phyloP scores from a whole-genome alignment of 2,797 vertebrate species.

The Crossoptilon crossoptilon region DNA sequence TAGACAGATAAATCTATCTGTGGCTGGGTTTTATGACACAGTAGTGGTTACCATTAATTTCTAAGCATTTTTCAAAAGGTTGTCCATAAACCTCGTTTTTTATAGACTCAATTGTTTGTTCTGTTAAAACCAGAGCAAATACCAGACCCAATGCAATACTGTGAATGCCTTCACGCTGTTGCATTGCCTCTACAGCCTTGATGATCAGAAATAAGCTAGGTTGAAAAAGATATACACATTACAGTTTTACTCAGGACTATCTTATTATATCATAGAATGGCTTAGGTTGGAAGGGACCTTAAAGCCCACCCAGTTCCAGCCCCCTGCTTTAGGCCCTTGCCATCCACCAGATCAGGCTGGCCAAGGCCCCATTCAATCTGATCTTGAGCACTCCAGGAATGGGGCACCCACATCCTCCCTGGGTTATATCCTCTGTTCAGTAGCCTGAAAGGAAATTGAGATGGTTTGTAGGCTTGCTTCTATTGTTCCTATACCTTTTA shows the following conservation, averaged over 20 bases:
- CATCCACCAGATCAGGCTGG: too few relatives aligned
- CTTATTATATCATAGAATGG: not conserved
- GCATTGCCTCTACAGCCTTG: not conserved
- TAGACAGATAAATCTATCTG: not conserved
- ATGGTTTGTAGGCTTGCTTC: rapidly evolving
- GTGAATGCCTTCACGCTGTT: not conserved
- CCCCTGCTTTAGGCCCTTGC: too few relatives aligned
- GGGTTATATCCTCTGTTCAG: not conserved
- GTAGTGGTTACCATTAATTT: not conserved
- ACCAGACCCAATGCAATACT: not conserved
- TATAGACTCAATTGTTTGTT: not conserved
- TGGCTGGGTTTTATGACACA: not conserved
- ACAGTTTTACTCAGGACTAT: not conserved
- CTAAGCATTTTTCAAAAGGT: not conserved
- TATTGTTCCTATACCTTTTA: not conserved
- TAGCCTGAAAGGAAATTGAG: not conserved
- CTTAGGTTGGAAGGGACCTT: too few relatives aligned
- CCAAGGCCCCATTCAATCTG: too few relatives aligned
- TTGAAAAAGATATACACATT: not conserved
- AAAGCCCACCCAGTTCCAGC: too few relatives aligned
- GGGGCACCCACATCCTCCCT: too few relatives aligned
- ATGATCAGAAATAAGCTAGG: not conserved
- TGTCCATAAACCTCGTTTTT: not conserved
- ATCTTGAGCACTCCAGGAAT: too few relatives aligned
- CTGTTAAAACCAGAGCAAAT: not conserved